phyloP scores from a whole-genome alignment of 2,113 vertebrate species.

The Xenopus borealis region DNA sequence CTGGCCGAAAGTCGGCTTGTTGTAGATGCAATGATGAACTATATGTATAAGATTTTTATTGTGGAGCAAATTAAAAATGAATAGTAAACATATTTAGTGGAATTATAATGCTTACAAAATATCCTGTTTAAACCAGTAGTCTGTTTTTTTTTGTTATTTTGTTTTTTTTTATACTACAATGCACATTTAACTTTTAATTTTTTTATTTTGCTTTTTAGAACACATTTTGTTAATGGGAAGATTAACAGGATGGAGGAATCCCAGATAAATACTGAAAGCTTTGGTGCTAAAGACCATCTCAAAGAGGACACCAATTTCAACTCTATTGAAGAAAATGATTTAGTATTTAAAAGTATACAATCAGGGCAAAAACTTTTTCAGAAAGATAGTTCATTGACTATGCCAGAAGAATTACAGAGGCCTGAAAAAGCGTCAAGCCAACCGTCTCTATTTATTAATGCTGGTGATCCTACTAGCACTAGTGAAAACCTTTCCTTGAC shows the following conservation, averaged over 20 bases:
- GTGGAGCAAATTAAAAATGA: no score
- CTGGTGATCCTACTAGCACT: constrained; percentile 85
- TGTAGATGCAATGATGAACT: no score
- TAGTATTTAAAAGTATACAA: constrained; percentile 74
- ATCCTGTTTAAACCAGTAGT: no score
- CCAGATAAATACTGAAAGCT: constrained; percentile 73
- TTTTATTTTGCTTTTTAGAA: constrained; percentile 65
- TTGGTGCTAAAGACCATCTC: constrained; percentile 77
- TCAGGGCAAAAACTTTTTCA: constrained; percentile 73
- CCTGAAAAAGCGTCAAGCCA: constrained; percentile 95
- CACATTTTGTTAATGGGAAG: constrained; percentile 71
- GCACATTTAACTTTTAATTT: not conserved
- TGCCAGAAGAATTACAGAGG: constrained; percentile 77
- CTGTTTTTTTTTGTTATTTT: no score
- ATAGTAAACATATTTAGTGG: no score
- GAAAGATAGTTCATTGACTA: constrained; percentile 74
- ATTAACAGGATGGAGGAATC: constrained; percentile 78
- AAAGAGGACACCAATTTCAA: constrained; percentile 72
- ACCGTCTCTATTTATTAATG: constrained; percentile 83
- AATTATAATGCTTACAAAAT: no score
- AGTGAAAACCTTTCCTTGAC: constrained; percentile 81
- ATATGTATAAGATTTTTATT: no score
- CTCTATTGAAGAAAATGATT: constrained; percentile 69
- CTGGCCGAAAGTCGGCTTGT: no score
- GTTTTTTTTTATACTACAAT: no score